Base-by-base conservation (phyloP, 2,888 invertebrate genomes). In the Maniola hyperantus region DNA sequence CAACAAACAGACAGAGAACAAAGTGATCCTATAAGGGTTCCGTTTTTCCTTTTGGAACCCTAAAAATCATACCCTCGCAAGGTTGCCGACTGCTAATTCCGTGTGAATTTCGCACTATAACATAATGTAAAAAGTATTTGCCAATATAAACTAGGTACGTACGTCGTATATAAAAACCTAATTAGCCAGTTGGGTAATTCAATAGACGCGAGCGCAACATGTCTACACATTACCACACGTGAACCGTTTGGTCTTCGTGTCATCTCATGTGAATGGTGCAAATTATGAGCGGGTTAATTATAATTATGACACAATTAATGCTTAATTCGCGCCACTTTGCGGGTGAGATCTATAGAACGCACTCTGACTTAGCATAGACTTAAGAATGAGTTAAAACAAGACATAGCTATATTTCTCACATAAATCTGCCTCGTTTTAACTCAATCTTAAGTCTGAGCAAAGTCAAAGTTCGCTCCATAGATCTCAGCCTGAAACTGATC, bases 181-280 rank as follows among this genome's bases (percentile, higher is more conserved):
- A 54, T 54, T 36, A 54, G 33, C n/a, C 8, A 8, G 15, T 55
- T 36, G 15, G 5, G 55, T 55, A 55, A 55, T 55, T 36, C 8
- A 36, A 55, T 15, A 55, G 15, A 10, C 55, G 36, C 36, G 18
- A 36, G 55, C 36, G 36, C 7, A 36, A 36, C 15, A 18, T 7
- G 13, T 48, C 8, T 18, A 48, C 48, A 18, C 7, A 39, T 53
- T 53, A 34, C 53, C 13, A 53, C 53, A 55, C 36, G 8, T 8
- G 18, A 36, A 4, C 36, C 55, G 8, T 33, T n/a, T 53, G 53
- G 33, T 53, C 13, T n/a, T 39, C 36, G 10, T 36, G 55, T 55
- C 55, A 8, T 39, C 36, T 36, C 36, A 39, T 55, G 55, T 39
- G 55, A 55, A 44, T 13, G n/a, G n/a, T n/a, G 48, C 15, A 48